Conservation (phyloP, 2,113 vertebrate species). For the Limnothrissa miodon region DNA sequence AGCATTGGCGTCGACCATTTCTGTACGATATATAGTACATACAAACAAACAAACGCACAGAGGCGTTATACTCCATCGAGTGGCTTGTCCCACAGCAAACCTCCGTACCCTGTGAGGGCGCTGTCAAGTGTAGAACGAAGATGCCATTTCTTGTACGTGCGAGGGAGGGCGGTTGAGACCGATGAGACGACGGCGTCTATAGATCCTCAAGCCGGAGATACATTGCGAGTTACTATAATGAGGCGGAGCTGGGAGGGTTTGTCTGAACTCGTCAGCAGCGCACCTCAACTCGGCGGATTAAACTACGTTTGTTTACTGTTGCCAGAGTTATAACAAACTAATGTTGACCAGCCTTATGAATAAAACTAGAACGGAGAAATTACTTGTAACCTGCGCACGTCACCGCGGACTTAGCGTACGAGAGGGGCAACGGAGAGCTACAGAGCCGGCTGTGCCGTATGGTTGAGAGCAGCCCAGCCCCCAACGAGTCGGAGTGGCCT, state of each 20-base stretch:
- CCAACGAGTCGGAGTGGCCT: conserved; percentile 56
- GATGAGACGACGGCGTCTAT: not conserved
- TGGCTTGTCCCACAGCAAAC: not conserved
- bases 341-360: conserved; percentile 1
- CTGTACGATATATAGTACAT: no score
- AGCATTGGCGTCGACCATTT: not conserved
- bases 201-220: not conserved
- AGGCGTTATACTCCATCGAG: not conserved
- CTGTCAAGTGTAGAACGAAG: conserved; percentile 17
- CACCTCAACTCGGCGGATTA: conserved; percentile 15
- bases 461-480: conserved; percentile 55
- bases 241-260: conserved; percentile 48
- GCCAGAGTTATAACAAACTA: not conserved
- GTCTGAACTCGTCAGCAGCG: conserved; percentile 4
- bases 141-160: not conserved
- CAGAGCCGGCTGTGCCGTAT: conserved; percentile 53
- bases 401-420: conserved; percentile 27
- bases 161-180: conserved; percentile 20
- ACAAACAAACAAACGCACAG: not conserved
- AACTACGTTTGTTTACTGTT: not conserved
- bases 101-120: conserved; percentile 25
- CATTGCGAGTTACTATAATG: conserved; percentile 25
- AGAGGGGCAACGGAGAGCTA: conserved; percentile 21
- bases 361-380: not conserved
- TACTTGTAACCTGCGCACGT: not conserved